Percentiles rank a stretch among this genome's conserved stretches.
These are phyloP conservation scores for Euschistus heros DNA, from an alignment of 1,140 invertebrate genomes.

Conservation along the genomic window DNA sequence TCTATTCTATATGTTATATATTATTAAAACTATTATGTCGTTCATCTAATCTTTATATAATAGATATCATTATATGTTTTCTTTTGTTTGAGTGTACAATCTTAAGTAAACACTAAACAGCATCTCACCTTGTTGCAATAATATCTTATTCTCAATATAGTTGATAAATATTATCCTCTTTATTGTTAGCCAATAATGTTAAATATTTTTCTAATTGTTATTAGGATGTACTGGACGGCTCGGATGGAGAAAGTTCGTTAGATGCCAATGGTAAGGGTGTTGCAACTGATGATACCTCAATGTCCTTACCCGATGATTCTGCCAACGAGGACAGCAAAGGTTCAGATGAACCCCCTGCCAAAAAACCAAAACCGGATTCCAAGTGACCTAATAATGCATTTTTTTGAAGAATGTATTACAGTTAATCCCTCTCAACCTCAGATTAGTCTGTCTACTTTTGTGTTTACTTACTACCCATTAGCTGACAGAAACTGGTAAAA, in stretches of 20 bases:
- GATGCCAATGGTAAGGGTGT: slow-evolving; percentile 25
- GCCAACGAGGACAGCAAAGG: slow-evolving; percentile 21
- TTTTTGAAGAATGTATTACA: slow-evolving; percentile 8
- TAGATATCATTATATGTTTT: too few species aligned
- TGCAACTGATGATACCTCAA: slow-evolving; percentile 26
- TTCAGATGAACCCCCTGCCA: slow-evolving; percentile 26
- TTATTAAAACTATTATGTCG: too few species aligned
- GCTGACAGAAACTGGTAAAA: slow-evolving; percentile 5
- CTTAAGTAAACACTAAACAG: too few species aligned
- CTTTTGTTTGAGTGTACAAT: too few species aligned
- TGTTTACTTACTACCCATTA: slow-evolving; percentile 3
- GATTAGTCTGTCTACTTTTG: slow-evolving; percentile 8
- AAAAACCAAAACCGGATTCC: slow-evolving; percentile 26
- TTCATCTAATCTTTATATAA: too few species aligned
- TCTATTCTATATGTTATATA: too few species aligned
- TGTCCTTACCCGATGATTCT: slow-evolving; percentile 25
- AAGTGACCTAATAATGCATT: slow-evolving; percentile 23
- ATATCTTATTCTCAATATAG: too few species aligned
- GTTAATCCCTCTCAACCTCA: slow-evolving; percentile 16
- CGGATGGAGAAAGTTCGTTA: slow-evolving; percentile 19
- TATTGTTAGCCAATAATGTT: too few species aligned
- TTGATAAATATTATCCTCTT: too few species aligned
- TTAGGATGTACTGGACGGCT: slow-evolving; percentile 19
- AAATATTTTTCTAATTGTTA: too few species aligned
- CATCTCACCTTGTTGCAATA: too few species aligned